A percentile compares a stretch with the other conserved stretches of the same genome.
Conservation (phyloP, 37 sponge, comb jelly and placozoan genomes). For the Chondrosia reniformis region DNA sequence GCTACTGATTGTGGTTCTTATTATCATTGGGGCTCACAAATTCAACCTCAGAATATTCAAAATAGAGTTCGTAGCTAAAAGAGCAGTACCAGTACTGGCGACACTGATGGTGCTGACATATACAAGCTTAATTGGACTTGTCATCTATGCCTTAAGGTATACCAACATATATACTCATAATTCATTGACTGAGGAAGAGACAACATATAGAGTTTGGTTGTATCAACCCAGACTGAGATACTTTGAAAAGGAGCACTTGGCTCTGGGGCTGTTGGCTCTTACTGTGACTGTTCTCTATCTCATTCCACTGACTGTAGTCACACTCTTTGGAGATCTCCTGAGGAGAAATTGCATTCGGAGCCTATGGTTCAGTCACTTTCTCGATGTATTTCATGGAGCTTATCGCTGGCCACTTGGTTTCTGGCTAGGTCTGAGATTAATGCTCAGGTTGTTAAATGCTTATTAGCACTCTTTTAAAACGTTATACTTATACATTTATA, state of each 20-base stretch:
- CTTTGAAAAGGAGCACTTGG: neutral
- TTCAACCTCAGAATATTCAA: neutral
- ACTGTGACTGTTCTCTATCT: neutral
- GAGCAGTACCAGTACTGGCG: conserved; percentile 20
- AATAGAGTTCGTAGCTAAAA: neutral
- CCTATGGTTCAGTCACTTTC: neutral
- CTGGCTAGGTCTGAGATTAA: neutral
- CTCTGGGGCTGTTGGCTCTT: neutral
- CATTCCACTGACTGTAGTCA: neutral
- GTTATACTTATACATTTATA: too few species aligned
- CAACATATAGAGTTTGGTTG: too few species aligned
- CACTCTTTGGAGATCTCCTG: neutral
- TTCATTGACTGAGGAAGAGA: too few species aligned
- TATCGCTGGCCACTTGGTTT: conserved; percentile 3
- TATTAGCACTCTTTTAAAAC: too few species aligned
- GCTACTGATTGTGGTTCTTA: neutral
- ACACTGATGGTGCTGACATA: conserved; percentile 21
- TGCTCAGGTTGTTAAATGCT: neutral
- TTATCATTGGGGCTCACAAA: conserved; percentile 8
- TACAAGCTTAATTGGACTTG: neutral
- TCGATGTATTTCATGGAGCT: conserved; percentile 13
- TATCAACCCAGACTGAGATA: neutral
- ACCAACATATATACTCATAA: neutral
- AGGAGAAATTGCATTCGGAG: neutral
- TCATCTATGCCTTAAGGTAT: neutral